Evolutionary conservation across 2,888 invertebrate genomes (phyloP), one percentile per base, ranked within the genome.

Genomic region (Trichopoda pennipes): DNA sequence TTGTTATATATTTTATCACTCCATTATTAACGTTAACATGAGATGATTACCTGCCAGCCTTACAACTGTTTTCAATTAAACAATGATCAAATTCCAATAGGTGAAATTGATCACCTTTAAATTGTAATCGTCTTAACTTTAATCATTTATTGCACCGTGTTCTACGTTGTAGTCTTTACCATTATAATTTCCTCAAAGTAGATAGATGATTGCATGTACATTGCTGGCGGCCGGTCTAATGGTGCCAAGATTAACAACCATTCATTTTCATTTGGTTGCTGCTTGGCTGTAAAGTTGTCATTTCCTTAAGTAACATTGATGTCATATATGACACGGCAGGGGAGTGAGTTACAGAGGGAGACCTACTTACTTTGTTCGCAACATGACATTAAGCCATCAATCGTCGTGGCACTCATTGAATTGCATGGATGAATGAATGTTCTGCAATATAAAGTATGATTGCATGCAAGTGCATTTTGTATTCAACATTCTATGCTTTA

Each of bases 351-450:
- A 28, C n/a, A 32, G 12, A 21, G 17, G 12, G 35, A 47, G 32
- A 10, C 8, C 19, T 12, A 16, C 8, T 28, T 12, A 16, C 49
- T 64, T 74, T 51, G 38, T 38, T 76, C 72, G 28, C 83, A 70
- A 80, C 83, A 83, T 86, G 86, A 83, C 85, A 85, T 84, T 78
- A 81, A 84, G 83, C 81, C 83, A 85, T 86, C 85, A 85, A 86
- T 86, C 81, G 85, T 85, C 80, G 74, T 84, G 77, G 69, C 80
- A 84, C 64, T 72, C 56, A 56, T 12, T 64, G 72, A 63, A 61
- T 56, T 76, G 68, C 58, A 70, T 63, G 69, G 12, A 38, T 38
- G 38, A 12, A 38, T 38, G 38, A 19, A n/a, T 63, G 60, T 55
- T 8, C 35, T 63, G 69, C 17, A 55, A 63, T 76, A 44, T 58